These are phyloP conservation scores for Cuniculus paca DNA, from an alignment of 2,797 vertebrate species.

Conservation along the genomic window DNA sequence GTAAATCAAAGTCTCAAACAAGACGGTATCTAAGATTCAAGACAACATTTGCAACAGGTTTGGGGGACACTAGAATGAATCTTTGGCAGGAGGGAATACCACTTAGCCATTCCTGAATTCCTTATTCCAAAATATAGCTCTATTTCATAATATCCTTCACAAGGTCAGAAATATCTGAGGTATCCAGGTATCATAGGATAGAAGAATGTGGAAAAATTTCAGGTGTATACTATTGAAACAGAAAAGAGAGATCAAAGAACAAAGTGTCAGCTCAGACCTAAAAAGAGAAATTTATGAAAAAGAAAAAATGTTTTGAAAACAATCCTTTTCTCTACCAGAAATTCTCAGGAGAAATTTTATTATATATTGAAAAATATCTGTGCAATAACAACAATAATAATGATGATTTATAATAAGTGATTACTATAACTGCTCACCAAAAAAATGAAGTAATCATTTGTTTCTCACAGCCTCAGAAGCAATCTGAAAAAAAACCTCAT, in stretches of 20 bases:
- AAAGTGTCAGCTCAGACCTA: not conserved
- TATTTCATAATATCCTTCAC: not conserved
- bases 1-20: conserved; percentile 2
- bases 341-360: not conserved
- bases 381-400: not conserved
- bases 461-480: conserved; percentile 2
- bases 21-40: not conserved
- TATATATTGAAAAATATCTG: conserved; percentile 23
- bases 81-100: not conserved
- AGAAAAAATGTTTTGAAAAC: not conserved
- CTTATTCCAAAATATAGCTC: not conserved
- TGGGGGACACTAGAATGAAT: not conserved
- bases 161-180: not conserved
- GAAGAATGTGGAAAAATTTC: not conserved
- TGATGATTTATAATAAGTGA: not conserved
- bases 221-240: not conserved
- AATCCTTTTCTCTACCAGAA: conserved; percentile 10
- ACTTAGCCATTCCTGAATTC: not conserved
- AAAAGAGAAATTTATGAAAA: not conserved
- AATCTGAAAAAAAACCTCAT: not conserved
- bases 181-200: not conserved
- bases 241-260: not conserved
- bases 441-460: not conserved
- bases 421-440: not conserved
- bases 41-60: not conserved